Base-by-base conservation (phyloP, 2,113 vertebrate genomes). In the Theristicus caerulescens region DNA sequence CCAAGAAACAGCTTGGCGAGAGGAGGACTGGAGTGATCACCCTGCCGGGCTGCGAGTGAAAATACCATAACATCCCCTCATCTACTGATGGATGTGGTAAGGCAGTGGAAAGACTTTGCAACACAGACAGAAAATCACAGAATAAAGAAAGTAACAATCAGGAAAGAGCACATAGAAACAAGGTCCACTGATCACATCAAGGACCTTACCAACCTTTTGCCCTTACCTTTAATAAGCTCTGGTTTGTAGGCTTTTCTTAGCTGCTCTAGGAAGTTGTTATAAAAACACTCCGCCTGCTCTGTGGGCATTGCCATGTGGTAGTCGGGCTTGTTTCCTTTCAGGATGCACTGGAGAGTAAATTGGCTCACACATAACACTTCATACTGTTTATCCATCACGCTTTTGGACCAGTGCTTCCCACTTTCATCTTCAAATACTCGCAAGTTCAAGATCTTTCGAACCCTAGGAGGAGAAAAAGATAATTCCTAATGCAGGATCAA, bases 281-380 rank as follows among this genome's bases (percentile, higher is more conserved):
- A 99, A 97, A 99, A 99, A 36, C 98, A 97, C 94, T 99, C 98
- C 0, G 99, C 98, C 88, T 99, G 97, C 71, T 99, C 99, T 0
- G 99, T 97, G 11, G 99, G 98, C 99, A 99, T 99, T 78, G 99
- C 99, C 71, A 97, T 94, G 96, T 99, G 99, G 96, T 99, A 99
- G 97, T 99, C 99, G 0, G 99, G 99, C 96, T 99, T 99, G 98
- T 99, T 99, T 52, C 99, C 99, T 95, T 99, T 99, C 76, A 99
- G 98, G 64, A 99, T 97, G 70, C 99, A 99, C 95, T 99, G 99
- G 46, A 99, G 98, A 22, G 99, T 99, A 94, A 99, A 99, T 78
- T 99, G 99, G 96, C 99, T 99, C 94, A 99, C 98, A 72, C 99
- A 99, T 62, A 99, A 95, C 61, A 99, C 98, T 97, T 99, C 99